Percentiles rank a stretch among this genome's conserved stretches.
These are phyloP conservation scores for Mirounga angustirostris DNA, from an alignment of 2,113 vertebrate genomes.

Conservation along the genomic window DNA sequence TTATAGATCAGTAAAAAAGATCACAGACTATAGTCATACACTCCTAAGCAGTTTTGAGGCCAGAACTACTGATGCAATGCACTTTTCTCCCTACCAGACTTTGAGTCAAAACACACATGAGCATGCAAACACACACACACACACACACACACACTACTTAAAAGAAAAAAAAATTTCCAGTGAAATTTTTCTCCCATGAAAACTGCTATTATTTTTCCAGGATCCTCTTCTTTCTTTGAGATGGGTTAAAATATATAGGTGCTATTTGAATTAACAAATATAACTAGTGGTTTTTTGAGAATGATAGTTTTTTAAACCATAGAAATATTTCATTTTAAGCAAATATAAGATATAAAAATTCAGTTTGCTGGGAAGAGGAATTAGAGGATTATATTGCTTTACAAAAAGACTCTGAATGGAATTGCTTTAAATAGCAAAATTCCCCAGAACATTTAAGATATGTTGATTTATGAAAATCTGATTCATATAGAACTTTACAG, in stretches of 20 bases:
- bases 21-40: neutral
- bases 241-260: slow-evolving; percentile 19
- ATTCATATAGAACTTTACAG: slow-evolving; percentile 65
- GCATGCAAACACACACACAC: fast-evolving
- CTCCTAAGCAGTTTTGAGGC: neutral
- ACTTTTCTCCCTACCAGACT: neutral
- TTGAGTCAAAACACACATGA: neutral
- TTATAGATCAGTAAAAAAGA: neutral
- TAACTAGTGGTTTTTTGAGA: neutral
- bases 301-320: slow-evolving; percentile 1
- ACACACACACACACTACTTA: neutral
- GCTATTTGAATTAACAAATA: slow-evolving; percentile 16
- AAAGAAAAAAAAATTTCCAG: slow-evolving; percentile 32
- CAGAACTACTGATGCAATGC: neutral
- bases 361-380: slow-evolving; percentile 55
- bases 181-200: neutral
- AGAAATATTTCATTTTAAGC: slow-evolving; percentile 46
- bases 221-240: neutral
- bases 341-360: slow-evolving; percentile 47
- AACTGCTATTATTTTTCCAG: neutral
- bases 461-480: slow-evolving; percentile 73
- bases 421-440: slow-evolving; percentile 62
- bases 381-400: slow-evolving; percentile 42
- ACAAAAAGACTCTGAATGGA: neutral
- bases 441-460: slow-evolving; percentile 52